A percentile compares a stretch with the other conserved stretches of the same genome.
These are phyloP conservation scores for Malacoctenus gilli DNA, from an alignment of 2,797 vertebrate genomes.

Conservation along the genomic window DNA sequence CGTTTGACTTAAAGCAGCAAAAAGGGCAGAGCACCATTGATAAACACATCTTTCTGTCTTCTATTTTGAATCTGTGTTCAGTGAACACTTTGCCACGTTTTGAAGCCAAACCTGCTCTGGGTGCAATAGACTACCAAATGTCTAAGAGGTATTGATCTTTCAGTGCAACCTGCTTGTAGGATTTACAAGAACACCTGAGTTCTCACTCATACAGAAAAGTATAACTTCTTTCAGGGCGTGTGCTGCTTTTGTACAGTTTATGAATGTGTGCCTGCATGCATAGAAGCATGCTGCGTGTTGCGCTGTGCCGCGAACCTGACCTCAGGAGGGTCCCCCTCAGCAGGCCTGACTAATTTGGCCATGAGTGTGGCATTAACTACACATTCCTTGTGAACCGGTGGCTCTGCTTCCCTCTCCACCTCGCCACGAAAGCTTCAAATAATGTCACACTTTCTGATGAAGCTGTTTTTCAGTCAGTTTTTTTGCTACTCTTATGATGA, in stretches of 20 bases:
- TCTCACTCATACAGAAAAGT: too few species aligned
- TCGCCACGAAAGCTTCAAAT: conserved; percentile 61
- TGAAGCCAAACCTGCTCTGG: too few species aligned
- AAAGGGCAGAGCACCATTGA: not conserved
- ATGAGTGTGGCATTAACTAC: conserved; percentile 74
- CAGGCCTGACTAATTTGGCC: conserved; percentile 73
- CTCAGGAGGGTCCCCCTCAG: conserved; percentile 49
- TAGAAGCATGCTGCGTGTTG: conserved; percentile 1
- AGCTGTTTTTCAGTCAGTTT: conserved; percentile 31
- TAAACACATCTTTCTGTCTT: not conserved
- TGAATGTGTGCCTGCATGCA: not conserved
- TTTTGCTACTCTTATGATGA: conserved; percentile 43
- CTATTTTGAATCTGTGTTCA: too few species aligned
- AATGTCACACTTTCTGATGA: conserved; percentile 64
- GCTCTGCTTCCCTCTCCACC: conserved; percentile 47
- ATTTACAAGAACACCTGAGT: too few species aligned
- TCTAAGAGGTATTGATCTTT: too few species aligned
- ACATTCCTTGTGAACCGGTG: conserved; percentile 71
- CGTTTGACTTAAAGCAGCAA: not conserved
- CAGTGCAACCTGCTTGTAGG: too few species aligned
- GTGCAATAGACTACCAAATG: too few species aligned
- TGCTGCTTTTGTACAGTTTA: not conserved
- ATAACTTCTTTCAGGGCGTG: not conserved
- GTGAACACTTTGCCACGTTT: too few species aligned
- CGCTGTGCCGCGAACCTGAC: conserved; percentile 43